phyloP scores from a whole-genome alignment of 2,797 vertebrate genomes.

The Cossypha niveicapilla region DNA sequence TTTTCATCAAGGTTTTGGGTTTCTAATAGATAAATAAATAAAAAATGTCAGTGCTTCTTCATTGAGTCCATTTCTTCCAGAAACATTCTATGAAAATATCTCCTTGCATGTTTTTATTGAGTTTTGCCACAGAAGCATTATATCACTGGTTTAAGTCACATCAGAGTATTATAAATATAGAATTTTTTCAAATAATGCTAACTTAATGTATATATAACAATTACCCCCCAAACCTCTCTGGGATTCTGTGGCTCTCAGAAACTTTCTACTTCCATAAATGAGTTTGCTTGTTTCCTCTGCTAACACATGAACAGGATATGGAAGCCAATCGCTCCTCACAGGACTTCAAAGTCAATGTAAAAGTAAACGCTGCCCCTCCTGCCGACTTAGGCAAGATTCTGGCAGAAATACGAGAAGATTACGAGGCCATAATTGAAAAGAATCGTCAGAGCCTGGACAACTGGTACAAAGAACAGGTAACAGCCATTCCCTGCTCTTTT shows the following conservation, averaged over 20 bases:
- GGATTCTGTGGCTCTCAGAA: not conserved
- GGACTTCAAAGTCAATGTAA: constrained; percentile 74
- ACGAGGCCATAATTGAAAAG: constrained; percentile 77
- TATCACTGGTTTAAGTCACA: not conserved
- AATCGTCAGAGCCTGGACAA: constrained; percentile 71
- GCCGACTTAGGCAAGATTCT: constrained; percentile 74
- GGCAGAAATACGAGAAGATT: constrained; percentile 76
- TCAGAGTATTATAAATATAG: not conserved
- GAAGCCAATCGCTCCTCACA: constrained; percentile 55
- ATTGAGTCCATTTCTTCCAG: not conserved
- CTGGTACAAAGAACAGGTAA: constrained; percentile 79
- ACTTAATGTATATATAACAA: not conserved
- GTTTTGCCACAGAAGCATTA: not conserved
- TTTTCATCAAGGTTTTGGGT: not conserved
- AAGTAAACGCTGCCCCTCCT: constrained; percentile 68
- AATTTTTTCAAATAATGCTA: not conserved
- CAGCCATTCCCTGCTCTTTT: not conserved
- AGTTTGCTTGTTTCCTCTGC: not conserved
- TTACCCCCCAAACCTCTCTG: not conserved
- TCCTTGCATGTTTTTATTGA: not conserved
- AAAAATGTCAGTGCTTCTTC: not conserved
- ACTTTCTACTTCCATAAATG: not conserved
- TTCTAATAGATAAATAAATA: not conserved
- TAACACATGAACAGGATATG: constrained; percentile 65
- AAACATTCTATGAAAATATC: not conserved